These are phyloP conservation scores for Drosophila baimaii DNA, from an alignment of 1,140 invertebrate species.

Conservation along the genomic window DNA sequence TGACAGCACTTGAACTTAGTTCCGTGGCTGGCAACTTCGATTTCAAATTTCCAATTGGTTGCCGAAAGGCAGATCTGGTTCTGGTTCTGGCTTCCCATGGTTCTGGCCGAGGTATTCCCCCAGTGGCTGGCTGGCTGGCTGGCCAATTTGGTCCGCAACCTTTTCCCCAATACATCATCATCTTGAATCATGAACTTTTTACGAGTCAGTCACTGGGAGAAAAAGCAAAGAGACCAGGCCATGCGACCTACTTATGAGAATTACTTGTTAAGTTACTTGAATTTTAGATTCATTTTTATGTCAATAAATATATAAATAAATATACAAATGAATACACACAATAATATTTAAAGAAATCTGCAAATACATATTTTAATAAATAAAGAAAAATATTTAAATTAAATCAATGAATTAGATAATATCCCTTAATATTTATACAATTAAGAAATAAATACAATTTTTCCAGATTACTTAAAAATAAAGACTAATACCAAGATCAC, in stretches of 20 bases:
- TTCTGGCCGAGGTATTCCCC: constrained; percentile 31
- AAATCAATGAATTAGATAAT: no score
- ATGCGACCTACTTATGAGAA: background rate
- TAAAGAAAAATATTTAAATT: background rate
- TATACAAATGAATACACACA: no score
- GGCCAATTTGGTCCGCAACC: constrained; percentile 33
- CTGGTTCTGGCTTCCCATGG: constrained; percentile 30
- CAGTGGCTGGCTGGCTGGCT: constrained; percentile 2
- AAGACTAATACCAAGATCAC: no score
- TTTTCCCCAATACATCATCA: constrained; percentile 47
- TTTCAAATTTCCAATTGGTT: background rate
- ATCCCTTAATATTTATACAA: no score
- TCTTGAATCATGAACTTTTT: constrained; percentile 47
- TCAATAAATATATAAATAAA: background rate
- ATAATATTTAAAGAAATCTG: no score
- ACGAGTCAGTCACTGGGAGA: constrained; percentile 22
- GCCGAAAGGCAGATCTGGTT: constrained; percentile 26
- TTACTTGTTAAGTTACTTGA: background rate
- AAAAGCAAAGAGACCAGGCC: background rate
- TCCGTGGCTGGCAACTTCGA: constrained; percentile 4
- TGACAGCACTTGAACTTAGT: constrained; percentile 54
- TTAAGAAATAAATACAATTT: no score
- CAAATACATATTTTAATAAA: background rate
- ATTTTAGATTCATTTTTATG: background rate
- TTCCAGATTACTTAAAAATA: no score